phyloP scores from a whole-genome alignment of 1,140 invertebrate genomes.

The Camponotus floridanus region DNA sequence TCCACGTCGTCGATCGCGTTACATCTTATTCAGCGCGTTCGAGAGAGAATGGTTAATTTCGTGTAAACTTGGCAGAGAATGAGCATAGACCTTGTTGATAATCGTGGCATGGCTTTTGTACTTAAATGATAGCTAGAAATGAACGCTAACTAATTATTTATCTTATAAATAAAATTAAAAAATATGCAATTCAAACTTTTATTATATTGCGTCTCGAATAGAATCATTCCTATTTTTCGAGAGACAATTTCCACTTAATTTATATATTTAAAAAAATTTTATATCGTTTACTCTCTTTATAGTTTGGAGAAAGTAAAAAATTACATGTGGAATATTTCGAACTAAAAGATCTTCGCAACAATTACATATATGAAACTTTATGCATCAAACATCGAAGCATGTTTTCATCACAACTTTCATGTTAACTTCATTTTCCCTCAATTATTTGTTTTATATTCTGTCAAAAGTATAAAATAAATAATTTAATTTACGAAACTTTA shows the following conservation, averaged over 20 bases:
- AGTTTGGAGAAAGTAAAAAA: slow-evolving; percentile 6
- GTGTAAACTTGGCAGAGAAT: slow-evolving; percentile 57
- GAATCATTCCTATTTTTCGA: background rate
- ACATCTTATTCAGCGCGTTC: slow-evolving; percentile 38
- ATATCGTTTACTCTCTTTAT: background rate
- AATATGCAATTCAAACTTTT: background rate
- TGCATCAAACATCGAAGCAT: background rate
- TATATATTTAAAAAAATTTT: background rate
- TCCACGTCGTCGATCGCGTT: slow-evolving; percentile 35
- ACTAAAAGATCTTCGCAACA: background rate
- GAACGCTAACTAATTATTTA: background rate
- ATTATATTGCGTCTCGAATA: background rate
- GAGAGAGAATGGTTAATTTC: slow-evolving; percentile 54
- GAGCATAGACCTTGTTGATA: slow-evolving; percentile 29
- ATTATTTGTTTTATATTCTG: background rate
- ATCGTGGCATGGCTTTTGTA: slow-evolving; percentile 2
- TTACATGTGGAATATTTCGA: background rate
- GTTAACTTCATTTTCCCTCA: background rate
- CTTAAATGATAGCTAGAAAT: slow-evolving; percentile 24
- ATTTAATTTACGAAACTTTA: slow-evolving; percentile 15
- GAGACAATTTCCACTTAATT: background rate
- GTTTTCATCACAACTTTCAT: background rate
- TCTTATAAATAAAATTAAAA: background rate
- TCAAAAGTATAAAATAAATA: background rate
- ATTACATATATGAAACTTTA: background rate